phyloP scores from a whole-genome alignment of 2,113 vertebrate species.

The Neolamprologus falcicula region DNA sequence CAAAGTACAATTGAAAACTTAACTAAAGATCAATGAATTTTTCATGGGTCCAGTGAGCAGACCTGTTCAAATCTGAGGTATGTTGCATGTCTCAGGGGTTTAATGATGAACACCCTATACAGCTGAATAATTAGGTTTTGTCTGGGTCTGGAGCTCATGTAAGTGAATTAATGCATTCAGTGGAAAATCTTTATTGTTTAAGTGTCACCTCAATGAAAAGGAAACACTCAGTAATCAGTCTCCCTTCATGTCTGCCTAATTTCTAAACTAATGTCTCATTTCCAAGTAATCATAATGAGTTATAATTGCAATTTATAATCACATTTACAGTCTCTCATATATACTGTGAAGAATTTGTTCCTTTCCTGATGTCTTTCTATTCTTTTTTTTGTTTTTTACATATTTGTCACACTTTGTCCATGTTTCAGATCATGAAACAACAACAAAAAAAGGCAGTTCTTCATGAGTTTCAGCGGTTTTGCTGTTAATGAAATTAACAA shows the following conservation, averaged over 20 bases:
- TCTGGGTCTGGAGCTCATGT: not conserved
- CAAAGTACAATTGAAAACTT: not conserved
- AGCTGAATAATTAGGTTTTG: not conserved
- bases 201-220: not conserved
- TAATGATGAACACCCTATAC: not conserved
- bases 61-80: not conserved
- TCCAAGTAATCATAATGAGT: not conserved
- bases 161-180: not conserved
- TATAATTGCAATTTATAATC: not conserved
- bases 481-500: not conserved
- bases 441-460: not conserved
- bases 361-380: not conserved
- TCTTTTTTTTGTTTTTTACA: not conserved
- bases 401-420: not conserved
- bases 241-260: not conserved
- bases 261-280: not conserved
- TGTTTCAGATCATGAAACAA: not conserved
- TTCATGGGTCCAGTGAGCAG: not conserved
- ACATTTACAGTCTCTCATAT: not conserved
- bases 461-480: not conserved
- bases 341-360: not conserved
- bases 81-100: not conserved
- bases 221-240: not conserved
- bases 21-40: not conserved
- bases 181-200: not conserved